These are phyloP conservation scores for Sebastes taczanowskii DNA, from an alignment of 2,797 vertebrate genomes.

Conservation along the genomic window DNA sequence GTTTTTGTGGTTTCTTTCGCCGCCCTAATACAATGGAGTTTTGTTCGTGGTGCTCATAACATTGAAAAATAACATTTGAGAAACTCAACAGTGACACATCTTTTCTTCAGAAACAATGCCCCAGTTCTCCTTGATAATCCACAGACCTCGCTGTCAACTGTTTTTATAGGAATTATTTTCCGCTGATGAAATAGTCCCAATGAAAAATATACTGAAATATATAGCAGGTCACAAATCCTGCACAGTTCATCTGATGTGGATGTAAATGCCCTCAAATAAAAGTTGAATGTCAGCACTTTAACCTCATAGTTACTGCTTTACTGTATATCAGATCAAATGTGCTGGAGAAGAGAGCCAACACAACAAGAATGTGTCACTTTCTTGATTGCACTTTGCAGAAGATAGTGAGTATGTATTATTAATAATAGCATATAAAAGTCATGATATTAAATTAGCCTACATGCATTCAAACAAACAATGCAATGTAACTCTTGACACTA, in stretches of 20 bases:
- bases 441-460: not conserved
- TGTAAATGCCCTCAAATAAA: not conserved
- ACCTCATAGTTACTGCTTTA: not conserved
- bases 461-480: not conserved
- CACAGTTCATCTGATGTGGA: not conserved
- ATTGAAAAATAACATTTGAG: constrained; percentile 25
- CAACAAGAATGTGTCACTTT: too few species aligned
- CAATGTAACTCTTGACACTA: not conserved
- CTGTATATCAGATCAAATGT: not conserved
- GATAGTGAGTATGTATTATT: too few species aligned
- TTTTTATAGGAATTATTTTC: constrained; percentile 11
- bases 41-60: not conserved
- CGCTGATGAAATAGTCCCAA: not conserved
- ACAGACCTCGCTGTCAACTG: constrained; percentile 1
- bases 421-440: too few species aligned
- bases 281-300: too few species aligned
- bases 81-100: not conserved
- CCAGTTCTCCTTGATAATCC: constrained; percentile 20
- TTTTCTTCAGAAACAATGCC: constrained; percentile 11
- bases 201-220: not conserved
- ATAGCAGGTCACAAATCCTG: not conserved
- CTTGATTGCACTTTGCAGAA: too few species aligned
- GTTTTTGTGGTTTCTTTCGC: not conserved
- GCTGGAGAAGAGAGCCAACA: too few species aligned
- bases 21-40: not conserved